Conservation (phyloP, 1,140 invertebrate species). For the Pachypeltis micranthus region DNA sequence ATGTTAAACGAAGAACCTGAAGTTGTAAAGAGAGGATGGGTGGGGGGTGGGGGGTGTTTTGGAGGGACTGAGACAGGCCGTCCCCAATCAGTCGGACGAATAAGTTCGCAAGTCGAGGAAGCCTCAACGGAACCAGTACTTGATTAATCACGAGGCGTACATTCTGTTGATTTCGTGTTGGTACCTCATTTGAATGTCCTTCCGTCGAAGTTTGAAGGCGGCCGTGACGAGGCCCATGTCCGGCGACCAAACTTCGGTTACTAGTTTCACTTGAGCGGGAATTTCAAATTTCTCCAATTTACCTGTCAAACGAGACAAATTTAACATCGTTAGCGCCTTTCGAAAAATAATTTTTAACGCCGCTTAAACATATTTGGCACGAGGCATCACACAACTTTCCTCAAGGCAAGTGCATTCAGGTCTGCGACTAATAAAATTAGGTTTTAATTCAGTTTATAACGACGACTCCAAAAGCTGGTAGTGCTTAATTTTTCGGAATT, state of each 20-base stretch:
- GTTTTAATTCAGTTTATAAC: no score
- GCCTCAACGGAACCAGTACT: neutral
- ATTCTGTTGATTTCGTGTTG: conserved; percentile 80
- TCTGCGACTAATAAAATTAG: no score
- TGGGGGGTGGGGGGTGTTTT: neutral
- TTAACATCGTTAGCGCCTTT: no score
- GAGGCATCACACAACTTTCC: no score
- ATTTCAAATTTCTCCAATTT: conserved; percentile 83
- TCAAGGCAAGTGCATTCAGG: no score
- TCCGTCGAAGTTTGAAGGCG: conserved; percentile 92
- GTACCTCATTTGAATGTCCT: conserved; percentile 87
- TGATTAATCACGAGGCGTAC: conserved; percentile 68
- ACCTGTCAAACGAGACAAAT: no score
- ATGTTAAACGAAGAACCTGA: no score
- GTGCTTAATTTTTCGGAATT: no score
- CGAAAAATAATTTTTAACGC: no score
- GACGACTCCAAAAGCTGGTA: no score
- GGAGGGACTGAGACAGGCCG: neutral
- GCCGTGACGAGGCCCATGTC: conserved; percentile 94
- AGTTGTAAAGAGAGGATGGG: neutral
- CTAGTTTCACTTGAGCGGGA: conserved; percentile 78
- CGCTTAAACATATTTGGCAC: no score
- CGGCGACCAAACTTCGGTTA: conserved; percentile 86
- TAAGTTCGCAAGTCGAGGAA: neutral
- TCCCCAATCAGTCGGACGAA: no score